These are phyloP conservation scores for Amyelois transitella DNA, from an alignment of 1,140 invertebrate genomes.

Conservation along the genomic window DNA sequence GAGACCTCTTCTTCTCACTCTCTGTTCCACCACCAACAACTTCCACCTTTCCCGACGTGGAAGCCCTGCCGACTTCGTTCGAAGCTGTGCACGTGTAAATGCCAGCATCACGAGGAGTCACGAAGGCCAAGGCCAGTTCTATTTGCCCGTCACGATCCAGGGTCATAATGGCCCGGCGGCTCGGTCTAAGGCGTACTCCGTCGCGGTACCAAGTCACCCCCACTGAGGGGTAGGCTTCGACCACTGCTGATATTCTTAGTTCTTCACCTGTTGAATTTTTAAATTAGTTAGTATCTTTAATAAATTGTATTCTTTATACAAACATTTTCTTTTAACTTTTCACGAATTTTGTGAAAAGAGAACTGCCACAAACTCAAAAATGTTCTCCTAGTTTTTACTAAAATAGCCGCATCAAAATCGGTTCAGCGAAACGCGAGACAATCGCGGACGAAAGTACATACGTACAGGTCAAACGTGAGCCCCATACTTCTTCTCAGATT, in stretches of 20 bases:
- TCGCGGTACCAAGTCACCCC: slow-evolving; percentile 86
- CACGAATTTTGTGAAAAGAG: too few relatives aligned
- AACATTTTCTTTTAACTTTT: too few relatives aligned
- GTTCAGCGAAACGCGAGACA: too few relatives aligned
- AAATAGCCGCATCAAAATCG: too few relatives aligned
- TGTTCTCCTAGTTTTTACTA: too few relatives aligned
- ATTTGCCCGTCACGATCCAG: slow-evolving; percentile 86
- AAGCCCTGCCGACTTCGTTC: slow-evolving; percentile 88
- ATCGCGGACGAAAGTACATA: too few relatives aligned
- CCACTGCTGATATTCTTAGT: slow-evolving; percentile 80
- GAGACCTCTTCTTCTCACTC: slow-evolving; percentile 34
- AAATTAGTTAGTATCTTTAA: too few relatives aligned
- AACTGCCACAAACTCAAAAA: too few relatives aligned
- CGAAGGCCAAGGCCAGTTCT: slow-evolving; percentile 80
- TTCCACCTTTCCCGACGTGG: slow-evolving; percentile 81
- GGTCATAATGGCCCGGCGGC: slow-evolving; percentile 82
- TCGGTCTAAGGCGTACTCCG: slow-evolving; percentile 83
- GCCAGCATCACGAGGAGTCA: slow-evolving; percentile 83
- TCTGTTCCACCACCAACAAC: slow-evolving; percentile 67
- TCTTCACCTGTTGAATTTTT: slow-evolving; percentile 79
- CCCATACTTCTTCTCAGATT: too few relatives aligned
- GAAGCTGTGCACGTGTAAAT: slow-evolving; percentile 90
- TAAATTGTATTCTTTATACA: too few relatives aligned
- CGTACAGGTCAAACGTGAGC: too few relatives aligned
- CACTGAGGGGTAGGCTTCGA: slow-evolving; percentile 88